Percentiles rank a stretch among this genome's conserved stretches.
Evolutionary conservation across 2,113 vertebrate genomes (phyloP).

Genomic region (Solea senegalensis): DNA sequence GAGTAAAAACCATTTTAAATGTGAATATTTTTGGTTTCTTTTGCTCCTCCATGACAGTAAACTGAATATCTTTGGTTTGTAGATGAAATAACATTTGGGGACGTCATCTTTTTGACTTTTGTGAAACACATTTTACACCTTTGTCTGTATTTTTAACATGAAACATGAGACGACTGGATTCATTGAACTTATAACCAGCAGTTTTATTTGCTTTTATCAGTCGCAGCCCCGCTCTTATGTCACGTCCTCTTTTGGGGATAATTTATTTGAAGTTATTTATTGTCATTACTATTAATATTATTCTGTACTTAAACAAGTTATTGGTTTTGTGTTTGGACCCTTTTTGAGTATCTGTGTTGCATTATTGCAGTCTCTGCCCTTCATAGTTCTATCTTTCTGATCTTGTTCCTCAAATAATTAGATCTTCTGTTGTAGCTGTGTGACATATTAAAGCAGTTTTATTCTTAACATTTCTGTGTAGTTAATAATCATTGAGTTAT

Average conservation of each 20-base stretch:
- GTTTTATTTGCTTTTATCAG: neutral
- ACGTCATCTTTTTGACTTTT: too few relatives aligned
- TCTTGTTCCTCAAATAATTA: slow-evolving; percentile 47
- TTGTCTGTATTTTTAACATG: too few relatives aligned
- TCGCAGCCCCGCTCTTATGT: slow-evolving; percentile 10
- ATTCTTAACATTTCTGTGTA: slow-evolving; percentile 28
- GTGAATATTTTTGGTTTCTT: too few relatives aligned
- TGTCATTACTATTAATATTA: slow-evolving; percentile 26
- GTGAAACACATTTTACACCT: too few relatives aligned
- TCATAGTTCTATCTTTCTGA: slow-evolving; percentile 36
- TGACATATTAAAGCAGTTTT: slow-evolving; percentile 71
- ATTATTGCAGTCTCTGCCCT: slow-evolving; percentile 52
- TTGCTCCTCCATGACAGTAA: too few relatives aligned
- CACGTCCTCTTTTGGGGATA: slow-evolving; percentile 37
- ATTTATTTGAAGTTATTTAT: slow-evolving; percentile 53
- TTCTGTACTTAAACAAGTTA: slow-evolving; percentile 44
- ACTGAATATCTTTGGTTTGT: too few relatives aligned
- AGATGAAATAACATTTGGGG: too few relatives aligned
- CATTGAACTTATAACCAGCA: too few relatives aligned
- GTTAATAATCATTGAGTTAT: slow-evolving; percentile 20
- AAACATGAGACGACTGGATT: too few relatives aligned
- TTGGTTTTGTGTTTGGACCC: slow-evolving; percentile 47
- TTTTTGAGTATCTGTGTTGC: slow-evolving; percentile 62
- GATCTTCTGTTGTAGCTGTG: slow-evolving; percentile 68
- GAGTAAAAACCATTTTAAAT: too few relatives aligned